Evolutionary conservation across 2,888 invertebrate genomes (phyloP).

Genomic region (Idaea straminata): DNA sequence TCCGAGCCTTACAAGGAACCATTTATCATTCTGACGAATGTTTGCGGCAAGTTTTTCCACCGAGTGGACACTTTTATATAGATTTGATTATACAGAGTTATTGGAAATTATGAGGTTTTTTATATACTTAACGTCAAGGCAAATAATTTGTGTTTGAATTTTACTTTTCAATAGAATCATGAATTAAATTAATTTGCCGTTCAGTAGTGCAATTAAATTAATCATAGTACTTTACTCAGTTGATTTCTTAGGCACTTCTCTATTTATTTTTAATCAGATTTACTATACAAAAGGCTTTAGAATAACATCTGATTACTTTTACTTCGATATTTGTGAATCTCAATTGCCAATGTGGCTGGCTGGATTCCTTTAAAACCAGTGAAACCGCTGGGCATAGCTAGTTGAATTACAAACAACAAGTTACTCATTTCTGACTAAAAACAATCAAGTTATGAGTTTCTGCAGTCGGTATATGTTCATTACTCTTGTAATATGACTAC

Average conservation of each 20-base stretch:
- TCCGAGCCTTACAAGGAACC: conserved; percentile 6
- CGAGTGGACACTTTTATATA: not conserved
- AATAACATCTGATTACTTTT: too few relatives aligned
- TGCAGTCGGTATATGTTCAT: not conserved
- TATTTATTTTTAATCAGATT: too few relatives aligned
- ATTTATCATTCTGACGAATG: conserved; percentile 21
- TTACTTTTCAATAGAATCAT: too few relatives aligned
- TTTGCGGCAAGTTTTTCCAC: conserved; percentile 3
- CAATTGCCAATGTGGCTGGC: too few relatives aligned
- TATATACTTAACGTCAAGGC: not conserved
- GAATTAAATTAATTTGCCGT: too few relatives aligned
- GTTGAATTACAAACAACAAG: not conserved
- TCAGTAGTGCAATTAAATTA: too few relatives aligned
- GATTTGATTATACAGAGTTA: not conserved
- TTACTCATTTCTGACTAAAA: not conserved
- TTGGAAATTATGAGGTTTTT: not conserved
- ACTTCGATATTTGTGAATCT: too few relatives aligned
- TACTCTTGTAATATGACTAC: not conserved
- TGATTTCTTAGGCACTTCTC: too few relatives aligned
- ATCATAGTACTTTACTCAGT: too few relatives aligned
- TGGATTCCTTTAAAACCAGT: not conserved
- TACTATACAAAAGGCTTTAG: too few relatives aligned
- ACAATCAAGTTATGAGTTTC: not conserved
- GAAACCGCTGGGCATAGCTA: not conserved
- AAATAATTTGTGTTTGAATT: not conserved